Percentiles rank a stretch among this genome's conserved stretches.
Evolutionary conservation across 2,113 vertebrate genomes (phyloP).

Genomic region (Cepphus grylle): DNA sequence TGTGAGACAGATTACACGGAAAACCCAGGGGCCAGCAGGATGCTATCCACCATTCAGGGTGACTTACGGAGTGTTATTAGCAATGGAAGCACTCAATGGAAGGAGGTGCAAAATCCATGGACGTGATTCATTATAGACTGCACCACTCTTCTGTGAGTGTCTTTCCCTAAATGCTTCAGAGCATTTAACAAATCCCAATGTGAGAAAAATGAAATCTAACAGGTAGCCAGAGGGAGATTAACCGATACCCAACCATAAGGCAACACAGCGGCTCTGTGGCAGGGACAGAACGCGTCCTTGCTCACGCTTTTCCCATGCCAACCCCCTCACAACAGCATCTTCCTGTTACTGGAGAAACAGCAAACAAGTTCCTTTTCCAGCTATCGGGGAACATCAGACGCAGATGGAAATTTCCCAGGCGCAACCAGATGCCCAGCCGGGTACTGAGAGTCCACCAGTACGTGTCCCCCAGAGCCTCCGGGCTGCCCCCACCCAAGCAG

Average conservation of each 20-base stretch:
- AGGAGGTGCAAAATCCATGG: background rate
- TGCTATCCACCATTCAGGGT: background rate
- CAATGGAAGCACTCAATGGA: background rate
- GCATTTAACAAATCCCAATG: background rate
- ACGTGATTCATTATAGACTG: background rate
- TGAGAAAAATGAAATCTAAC: background rate
- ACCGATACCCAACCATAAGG: background rate
- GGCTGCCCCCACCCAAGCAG: background rate
- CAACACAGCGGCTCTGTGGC: rapidly evolving
- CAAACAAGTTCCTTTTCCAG: background rate
- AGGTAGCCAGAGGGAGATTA: background rate
- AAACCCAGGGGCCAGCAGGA: background rate
- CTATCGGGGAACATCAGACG: background rate
- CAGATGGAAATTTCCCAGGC: background rate
- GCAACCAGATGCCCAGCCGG: background rate
- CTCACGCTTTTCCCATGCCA: background rate
- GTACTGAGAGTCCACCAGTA: background rate
- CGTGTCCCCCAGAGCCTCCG: background rate
- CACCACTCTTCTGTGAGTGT: background rate
- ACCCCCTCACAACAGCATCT: background rate
- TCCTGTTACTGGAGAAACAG: background rate
- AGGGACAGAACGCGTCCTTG: rapidly evolving
- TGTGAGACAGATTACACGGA: background rate
- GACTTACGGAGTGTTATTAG: background rate
- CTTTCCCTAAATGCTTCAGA: background rate